Evolutionary conservation across 2,888 invertebrate species (phyloP), one percentile per base, ranked within the genome.

Genomic region (Ornithoptera alexandrae): DNA sequence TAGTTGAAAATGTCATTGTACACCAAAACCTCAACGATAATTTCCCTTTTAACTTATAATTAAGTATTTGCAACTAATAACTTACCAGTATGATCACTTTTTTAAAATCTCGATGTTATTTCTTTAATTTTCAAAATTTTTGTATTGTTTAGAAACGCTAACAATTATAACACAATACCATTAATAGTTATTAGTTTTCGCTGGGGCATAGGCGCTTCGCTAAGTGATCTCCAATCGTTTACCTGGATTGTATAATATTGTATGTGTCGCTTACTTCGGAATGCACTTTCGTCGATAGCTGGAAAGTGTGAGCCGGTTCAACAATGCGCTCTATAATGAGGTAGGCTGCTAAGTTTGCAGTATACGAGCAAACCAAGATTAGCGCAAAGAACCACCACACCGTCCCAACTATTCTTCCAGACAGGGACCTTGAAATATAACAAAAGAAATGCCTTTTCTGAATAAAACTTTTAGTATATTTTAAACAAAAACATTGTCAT

Each of bases 371-470:
- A 74, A 99, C 98, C 70, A 99, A 94, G 81, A 99, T 99, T 73
- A 99, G 94, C 0, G 99, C 99, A 91, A 99, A 99, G 90, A 99
- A 99, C 99, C 99, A 99, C 99, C 99, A 99, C 1, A 99, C 98
- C 58, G 98, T 97, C 60, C 98, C 98, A 2, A 99, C 99, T 79
- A 99, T 98, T 72, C 99, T 94, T 6, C 98, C 98, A 0, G 98
- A 97, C 76, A 97, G 94, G 5, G 97, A 97, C 82, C 97, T 94
- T 46, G 46, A 46, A 46, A 12, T 46, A 46, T 46, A 15, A 10
- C 46, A 46, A 46, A 15, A 46, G 5, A 30, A 30, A 30, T 3
- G 30, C 30, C 30, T 3, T 3, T 30, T 30, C 2, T 3, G 5
- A 30, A 5, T 30, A 3, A 4, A 30, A 30, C 30, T 30, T 3